Evolutionary conservation across 2,888 invertebrate species (phyloP).

Genomic region (Strigamia transsilvanica): DNA sequence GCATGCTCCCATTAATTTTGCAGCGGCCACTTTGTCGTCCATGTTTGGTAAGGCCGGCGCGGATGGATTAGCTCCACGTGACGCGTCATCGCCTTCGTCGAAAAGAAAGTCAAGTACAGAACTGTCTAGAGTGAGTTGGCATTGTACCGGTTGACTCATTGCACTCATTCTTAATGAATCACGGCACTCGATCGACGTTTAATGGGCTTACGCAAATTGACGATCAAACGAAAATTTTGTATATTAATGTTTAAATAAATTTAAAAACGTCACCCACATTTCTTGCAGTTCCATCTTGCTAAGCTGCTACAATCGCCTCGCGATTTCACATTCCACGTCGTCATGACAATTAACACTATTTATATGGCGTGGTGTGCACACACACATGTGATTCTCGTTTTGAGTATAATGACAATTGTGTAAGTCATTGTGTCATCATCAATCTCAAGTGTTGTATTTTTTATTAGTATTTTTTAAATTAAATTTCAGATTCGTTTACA

Average conservation of each 20-base stretch:
- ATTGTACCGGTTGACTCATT: slow-evolving; percentile 2
- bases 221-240: neutral
- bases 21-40: slow-evolving; percentile 6
- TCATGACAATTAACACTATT: neutral
- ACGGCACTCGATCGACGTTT: neutral
- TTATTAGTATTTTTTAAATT: too few relatives aligned
- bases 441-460: too few relatives aligned
- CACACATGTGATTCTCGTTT: too few relatives aligned
- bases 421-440: too few relatives aligned
- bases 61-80: neutral
- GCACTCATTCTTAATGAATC: neutral
- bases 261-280: slow-evolving; percentile 6
- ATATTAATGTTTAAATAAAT: neutral
- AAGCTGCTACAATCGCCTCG: slow-evolving; percentile 1
- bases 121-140: slow-evolving; percentile 11
- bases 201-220: neutral
- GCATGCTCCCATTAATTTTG: slow-evolving; percentile 20
- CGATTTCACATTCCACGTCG: neutral
- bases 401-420: too few relatives aligned
- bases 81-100: slow-evolving; percentile 11
- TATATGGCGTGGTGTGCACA: too few relatives aligned
- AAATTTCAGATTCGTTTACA: too few relatives aligned
- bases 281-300: slow-evolving; percentile 6
- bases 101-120: slow-evolving; percentile 20
- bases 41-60: neutral